These are phyloP conservation scores for Atta cephalotes DNA, from an alignment of 1,140 invertebrate genomes.

Conservation along the genomic window DNA sequence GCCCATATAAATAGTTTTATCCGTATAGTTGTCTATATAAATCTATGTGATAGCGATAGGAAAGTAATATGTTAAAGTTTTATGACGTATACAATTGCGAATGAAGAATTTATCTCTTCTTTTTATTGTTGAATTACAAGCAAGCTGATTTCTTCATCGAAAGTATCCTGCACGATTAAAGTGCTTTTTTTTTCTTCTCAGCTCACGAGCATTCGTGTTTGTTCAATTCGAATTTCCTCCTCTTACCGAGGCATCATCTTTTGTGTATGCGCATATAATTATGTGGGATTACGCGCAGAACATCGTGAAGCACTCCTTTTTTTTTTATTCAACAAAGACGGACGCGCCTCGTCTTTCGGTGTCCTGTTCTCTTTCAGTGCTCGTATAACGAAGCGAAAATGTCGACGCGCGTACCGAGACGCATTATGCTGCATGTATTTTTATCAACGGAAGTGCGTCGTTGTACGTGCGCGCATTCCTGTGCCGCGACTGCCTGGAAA, in stretches of 20 bases:
- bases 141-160: neutral
- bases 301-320: slow-evolving; percentile 25
- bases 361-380: slow-evolving; percentile 45
- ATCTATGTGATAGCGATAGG: neutral
- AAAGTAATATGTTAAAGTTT: neutral
- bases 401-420: slow-evolving; percentile 79
- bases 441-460: slow-evolving; percentile 86
- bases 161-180: neutral
- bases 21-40: neutral
- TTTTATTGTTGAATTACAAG: neutral
- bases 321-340: slow-evolving; percentile 23
- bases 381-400: slow-evolving; percentile 68
- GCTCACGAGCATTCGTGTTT: neutral
- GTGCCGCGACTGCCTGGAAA: slow-evolving; percentile 71
- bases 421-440: slow-evolving; percentile 83
- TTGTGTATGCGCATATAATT: slow-evolving; percentile 54
- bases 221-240: slow-evolving; percentile 26
- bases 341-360: slow-evolving; percentile 15
- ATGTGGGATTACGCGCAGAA: slow-evolving; percentile 40
- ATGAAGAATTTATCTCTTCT: neutral
- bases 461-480: slow-evolving; percentile 83
- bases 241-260: slow-evolving; percentile 15
- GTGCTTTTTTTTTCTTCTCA: neutral
- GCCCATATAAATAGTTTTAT: slow-evolving; percentile 17
- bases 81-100: neutral